These are phyloP conservation scores for Peromyscus leucopus DNA, from an alignment of 2,113 vertebrate genomes.

Conservation along the genomic window DNA sequence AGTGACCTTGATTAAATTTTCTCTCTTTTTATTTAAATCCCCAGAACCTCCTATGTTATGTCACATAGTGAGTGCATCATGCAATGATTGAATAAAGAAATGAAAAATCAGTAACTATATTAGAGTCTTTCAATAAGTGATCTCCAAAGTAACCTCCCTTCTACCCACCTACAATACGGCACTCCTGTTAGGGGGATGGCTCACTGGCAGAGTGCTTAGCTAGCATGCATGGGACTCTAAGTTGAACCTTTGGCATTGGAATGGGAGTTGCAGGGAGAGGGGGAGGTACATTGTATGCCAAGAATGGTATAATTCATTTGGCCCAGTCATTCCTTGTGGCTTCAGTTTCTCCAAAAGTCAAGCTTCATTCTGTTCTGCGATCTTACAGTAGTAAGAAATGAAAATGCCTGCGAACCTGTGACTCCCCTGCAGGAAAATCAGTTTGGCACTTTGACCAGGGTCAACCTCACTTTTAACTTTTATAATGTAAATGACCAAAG, in stretches of 20 bases:
- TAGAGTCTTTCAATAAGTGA: not conserved
- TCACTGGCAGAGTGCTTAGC: not conserved
- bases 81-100: not conserved
- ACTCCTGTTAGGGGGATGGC: not conserved
- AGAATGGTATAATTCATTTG: not conserved
- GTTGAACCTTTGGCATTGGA: not conserved
- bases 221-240: not conserved
- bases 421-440: not conserved
- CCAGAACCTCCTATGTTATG: not conserved
- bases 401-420: not conserved
- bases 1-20: not conserved
- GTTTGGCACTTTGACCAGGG: not conserved
- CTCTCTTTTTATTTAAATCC: not conserved
- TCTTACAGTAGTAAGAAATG: not conserved
- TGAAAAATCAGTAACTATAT: not conserved
- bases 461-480: not conserved
- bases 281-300: not conserved
- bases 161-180: not conserved
- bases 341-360: conserved; percentile 20
- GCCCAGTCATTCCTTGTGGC: not conserved
- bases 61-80: not conserved
- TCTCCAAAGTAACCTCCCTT: not conserved
- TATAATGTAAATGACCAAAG: not conserved
- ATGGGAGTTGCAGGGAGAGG: not conserved
- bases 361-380: not conserved